Base-by-base conservation (phyloP, 2,888 invertebrate species). In the Branchinecta sandiegonensis region DNA sequence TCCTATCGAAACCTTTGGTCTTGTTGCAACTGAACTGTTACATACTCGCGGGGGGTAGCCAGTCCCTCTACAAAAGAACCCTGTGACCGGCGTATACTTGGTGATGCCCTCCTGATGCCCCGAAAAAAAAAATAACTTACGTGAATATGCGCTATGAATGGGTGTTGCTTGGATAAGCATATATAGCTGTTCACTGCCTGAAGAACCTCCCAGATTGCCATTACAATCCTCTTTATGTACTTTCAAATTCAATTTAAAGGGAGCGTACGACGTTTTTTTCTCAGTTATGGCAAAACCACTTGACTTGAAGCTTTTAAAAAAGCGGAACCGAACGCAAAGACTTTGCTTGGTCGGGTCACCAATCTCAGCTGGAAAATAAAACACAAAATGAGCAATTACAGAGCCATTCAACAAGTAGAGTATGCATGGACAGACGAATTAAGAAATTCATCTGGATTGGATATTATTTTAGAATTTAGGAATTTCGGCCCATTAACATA, bases 131-230 rank as follows among this genome's bases (percentile, higher is more conserved):
- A 65, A 37, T 13, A 10, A 73, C 79, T 79, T 80, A 91, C 92
- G 83, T 83, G 84, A 86, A 76, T 88, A 93, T 13, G 87, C 85
- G 10, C 90, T 86, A 73, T 80, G 81, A 47, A 90, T 83, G 0
- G 86, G 86, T 5, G 85, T 83, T 2, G 90, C 90, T 68, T 85
- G 84, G 70, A 90, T 84, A 64, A 89, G 83, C 47, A 88, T 77
- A 74, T 85, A 83, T 74, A 83, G 81, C 14, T 82, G 81, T 70
- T 81, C 81, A 70, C 78, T 70, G 47, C 69, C 64, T 48, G 63
- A 48, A 47, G 56, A 67, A 71, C 56, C 69, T 70, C 66, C 68
- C 69, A 17, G 8, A 10, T 56, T 10, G n/a, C 23, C 63, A 17
- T 56, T 10, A 10, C 14, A 17, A 9, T 73, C 70, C 56, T 71